These are phyloP conservation scores for Alectoris magna DNA, from an alignment of 2,797 vertebrate species.

Conservation along the genomic window DNA sequence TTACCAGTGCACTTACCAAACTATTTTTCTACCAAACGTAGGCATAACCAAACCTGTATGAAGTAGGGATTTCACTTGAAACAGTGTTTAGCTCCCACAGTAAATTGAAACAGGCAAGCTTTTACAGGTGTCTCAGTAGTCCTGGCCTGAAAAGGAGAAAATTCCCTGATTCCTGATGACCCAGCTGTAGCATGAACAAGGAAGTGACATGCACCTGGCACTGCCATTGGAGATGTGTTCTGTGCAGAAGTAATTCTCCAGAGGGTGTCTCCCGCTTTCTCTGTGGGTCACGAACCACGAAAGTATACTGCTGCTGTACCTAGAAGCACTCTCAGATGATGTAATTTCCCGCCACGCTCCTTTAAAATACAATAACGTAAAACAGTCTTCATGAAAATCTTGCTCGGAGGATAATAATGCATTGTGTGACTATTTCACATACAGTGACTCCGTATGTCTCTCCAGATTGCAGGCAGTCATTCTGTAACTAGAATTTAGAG, in stretches of 20 bases:
- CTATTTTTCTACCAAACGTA: neutral
- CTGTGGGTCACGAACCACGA: rapidly evolving
- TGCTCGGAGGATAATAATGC: rapidly evolving
- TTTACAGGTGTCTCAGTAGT: neutral
- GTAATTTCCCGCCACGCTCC: neutral
- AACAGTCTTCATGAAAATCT: neutral
- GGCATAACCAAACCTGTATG: neutral
- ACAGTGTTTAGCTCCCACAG: neutral
- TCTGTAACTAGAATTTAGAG: constrained; percentile 2
- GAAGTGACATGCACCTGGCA: neutral
- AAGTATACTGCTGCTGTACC: neutral
- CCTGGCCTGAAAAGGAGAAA: neutral
- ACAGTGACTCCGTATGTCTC: neutral
- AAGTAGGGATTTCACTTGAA: neutral
- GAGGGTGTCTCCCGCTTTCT: rapidly evolving
- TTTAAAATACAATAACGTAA: neutral
- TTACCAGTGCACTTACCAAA: neutral
- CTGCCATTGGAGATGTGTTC: rapidly evolving
- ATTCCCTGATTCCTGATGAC: neutral
- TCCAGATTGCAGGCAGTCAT: neutral
- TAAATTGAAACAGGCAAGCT: rapidly evolving
- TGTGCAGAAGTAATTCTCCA: neutral
- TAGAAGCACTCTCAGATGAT: neutral
- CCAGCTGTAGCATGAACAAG: neutral
- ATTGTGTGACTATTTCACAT: neutral